A percentile compares a stretch with the other conserved stretches of the same genome.
Conservation (phyloP, 2,113 vertebrate genomes). For the Helogale parvula region DNA sequence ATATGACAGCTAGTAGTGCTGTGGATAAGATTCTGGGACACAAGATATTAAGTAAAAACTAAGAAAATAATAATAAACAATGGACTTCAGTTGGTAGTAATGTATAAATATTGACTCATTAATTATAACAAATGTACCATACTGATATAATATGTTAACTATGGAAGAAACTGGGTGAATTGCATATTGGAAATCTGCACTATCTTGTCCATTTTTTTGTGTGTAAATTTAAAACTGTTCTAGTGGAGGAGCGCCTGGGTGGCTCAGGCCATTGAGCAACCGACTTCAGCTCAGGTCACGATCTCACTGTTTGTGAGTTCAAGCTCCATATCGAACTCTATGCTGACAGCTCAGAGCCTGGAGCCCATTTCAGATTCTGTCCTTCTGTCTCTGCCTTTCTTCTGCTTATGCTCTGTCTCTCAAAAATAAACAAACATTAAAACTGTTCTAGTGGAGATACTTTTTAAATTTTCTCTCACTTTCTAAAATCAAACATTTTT, state of each 20-base stretch:
- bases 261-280: too few species aligned
- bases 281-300: too few species aligned
- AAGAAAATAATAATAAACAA: background rate
- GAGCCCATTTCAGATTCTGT: too few species aligned
- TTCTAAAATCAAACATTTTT: background rate
- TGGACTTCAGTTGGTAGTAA: background rate
- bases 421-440: too few species aligned
- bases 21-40: background rate
- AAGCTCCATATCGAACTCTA: too few species aligned
- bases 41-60: background rate
- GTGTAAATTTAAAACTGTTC: background rate
- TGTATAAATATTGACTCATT: background rate
- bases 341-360: too few species aligned
- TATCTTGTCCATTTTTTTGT: background rate
- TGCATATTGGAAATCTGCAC: background rate
- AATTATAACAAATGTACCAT: background rate
- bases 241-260: background rate
- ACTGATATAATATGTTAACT: background rate
- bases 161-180: background rate
- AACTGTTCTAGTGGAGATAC: background rate
- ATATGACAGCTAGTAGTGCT: background rate
- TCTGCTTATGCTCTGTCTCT: too few species aligned
- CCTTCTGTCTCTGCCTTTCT: too few species aligned
- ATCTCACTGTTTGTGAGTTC: too few species aligned
- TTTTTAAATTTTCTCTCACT: background rate